Evolutionary conservation across 2,113 vertebrate species (phyloP), one percentile per base, ranked within the genome.

Genomic region (Lepisosteus osseus): DNA sequence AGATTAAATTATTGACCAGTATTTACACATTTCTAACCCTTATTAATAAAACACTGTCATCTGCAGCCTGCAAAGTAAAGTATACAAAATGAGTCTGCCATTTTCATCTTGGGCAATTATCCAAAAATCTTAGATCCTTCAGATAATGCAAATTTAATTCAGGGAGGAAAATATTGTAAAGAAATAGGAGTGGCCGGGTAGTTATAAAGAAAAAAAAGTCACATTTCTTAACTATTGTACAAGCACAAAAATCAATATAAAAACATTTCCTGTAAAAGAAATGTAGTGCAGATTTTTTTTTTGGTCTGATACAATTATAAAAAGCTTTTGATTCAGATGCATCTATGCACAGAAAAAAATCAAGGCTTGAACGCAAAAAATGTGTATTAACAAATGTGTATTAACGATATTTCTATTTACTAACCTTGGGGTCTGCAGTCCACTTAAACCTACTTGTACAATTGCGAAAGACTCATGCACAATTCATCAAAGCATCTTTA

Each of bases 1-100:
- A 72, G 66, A 72, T 63, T 29, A 55, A 56, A 72, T 69, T 72
- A 69, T 68, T 72, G 45, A 59, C n/a, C 62, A n/a, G 41, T 17
- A 15, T 44, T 70, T 61, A 43, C 40, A 6, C 15, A 6, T 44
- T 44, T 70, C 55, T 29, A 42, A 61, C 13, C 17, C 17, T 14
- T 44, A 70, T 68, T 54, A 54, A 61, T 55, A 70, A 70, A 59
- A 70, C 12, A 70, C 2, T 29, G 14, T n/a, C 9, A 9, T 61
- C 68, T 44, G 51, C 54, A 69, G 29, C 40, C 5, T 13, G 54
- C 6, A 56, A 40, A 40, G 51, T 14, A 5, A 41, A 13, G 41
- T 7, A 0, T 13, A 41, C 12, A 13, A 54, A 69, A 29, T 56
- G 17, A 69, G 54, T 54, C 17, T 29, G 65, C 65, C 6, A 8